Evolutionary conservation across 2,797 vertebrate genomes (phyloP).

Genomic region (Podarcis siculus): DNA sequence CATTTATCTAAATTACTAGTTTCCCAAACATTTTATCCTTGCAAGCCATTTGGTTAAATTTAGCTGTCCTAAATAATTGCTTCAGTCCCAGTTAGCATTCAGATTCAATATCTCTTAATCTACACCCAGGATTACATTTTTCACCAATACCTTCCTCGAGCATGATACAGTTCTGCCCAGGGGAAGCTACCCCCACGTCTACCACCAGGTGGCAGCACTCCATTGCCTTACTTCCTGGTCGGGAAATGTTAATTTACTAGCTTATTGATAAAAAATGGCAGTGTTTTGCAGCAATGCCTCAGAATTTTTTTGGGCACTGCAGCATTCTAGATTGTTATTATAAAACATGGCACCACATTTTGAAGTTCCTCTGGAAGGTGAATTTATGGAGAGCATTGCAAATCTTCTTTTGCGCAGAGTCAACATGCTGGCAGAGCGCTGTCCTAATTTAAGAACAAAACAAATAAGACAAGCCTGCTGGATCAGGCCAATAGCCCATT

Average conservation of each 20-base stretch:
- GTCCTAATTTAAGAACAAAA: not conserved
- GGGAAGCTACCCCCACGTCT: not conserved
- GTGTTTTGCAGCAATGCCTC: not conserved
- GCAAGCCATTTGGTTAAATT: not conserved
- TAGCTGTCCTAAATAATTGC: not conserved
- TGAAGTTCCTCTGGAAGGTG: not conserved
- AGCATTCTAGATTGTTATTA: not conserved
- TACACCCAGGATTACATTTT: not conserved
- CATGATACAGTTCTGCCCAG: not conserved
- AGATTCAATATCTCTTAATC: not conserved
- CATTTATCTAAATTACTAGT: not conserved
- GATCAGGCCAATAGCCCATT: no score
- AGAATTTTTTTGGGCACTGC: not conserved
- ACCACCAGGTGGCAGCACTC: conserved; percentile 15
- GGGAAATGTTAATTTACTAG: not conserved
- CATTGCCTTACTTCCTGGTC: not conserved
- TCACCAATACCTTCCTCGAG: not conserved
- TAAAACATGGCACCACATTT: not conserved
- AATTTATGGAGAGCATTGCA: not conserved
- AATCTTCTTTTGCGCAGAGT: not conserved
- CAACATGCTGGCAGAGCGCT: not conserved
- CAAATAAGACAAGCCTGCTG: no score
- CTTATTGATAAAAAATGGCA: not conserved
- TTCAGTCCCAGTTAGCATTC: not conserved
- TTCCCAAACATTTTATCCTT: not conserved